These are phyloP conservation scores for Phthorimaea operculella DNA, from an alignment of 1,140 invertebrate species.

Conservation along the genomic window DNA sequence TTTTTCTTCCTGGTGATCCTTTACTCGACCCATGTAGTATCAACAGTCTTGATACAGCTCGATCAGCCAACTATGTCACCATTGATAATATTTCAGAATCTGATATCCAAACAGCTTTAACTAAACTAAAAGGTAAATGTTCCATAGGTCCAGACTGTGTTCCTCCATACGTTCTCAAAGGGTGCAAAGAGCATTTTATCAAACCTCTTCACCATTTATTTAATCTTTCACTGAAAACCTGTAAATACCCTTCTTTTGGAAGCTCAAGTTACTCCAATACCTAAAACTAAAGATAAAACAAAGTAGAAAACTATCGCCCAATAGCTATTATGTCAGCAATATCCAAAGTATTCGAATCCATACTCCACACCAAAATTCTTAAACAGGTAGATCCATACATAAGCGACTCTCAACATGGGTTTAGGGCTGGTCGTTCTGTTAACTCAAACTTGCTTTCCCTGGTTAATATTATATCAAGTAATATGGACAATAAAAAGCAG, in stretches of 20 bases:
- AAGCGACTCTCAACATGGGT: slow-evolving; percentile 8
- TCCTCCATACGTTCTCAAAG: neutral
- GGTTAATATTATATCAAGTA: neutral
- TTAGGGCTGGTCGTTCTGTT: slow-evolving; percentile 4
- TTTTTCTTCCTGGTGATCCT: slow-evolving; percentile 8
- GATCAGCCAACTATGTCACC: neutral
- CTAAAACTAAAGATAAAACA: slow-evolving; percentile 3
- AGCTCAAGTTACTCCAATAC: slow-evolving; percentile 8
- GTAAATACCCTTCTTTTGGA: slow-evolving; percentile 1
- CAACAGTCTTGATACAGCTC: neutral
- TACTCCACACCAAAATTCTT: slow-evolving; percentile 3
- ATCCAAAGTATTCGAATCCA: slow-evolving; percentile 6
- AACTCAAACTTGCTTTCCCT: slow-evolving; percentile 3
- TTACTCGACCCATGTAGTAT: neutral
- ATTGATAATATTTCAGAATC: neutral
- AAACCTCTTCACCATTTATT: slow-evolving; percentile 1
- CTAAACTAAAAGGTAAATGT: neutral
- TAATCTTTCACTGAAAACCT: slow-evolving; percentile 1
- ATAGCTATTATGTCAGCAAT: slow-evolving; percentile 6
- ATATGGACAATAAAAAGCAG: slow-evolving; percentile 13
- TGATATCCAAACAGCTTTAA: neutral
- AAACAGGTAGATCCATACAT: slow-evolving; percentile 2
- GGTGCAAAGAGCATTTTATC: neutral
- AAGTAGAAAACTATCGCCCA: slow-evolving; percentile 3
- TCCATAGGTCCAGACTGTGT: slow-evolving; percentile 7